Base-by-base conservation (phyloP, 2,797 vertebrate genomes). In the Girardinus metallicus region DNA sequence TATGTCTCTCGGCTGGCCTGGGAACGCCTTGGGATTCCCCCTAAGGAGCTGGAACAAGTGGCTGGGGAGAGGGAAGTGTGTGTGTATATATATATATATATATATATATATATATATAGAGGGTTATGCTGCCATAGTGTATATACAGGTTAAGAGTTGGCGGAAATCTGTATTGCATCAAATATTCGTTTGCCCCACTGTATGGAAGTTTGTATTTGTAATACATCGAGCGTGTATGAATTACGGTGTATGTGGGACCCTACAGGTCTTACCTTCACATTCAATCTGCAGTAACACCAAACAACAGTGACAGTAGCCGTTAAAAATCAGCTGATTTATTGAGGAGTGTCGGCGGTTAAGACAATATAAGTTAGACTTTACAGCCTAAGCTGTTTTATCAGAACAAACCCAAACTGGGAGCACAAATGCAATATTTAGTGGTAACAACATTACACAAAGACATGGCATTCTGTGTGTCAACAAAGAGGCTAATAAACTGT, bases 301-400 rank as follows among this genome's bases (percentile, higher is more conserved):
- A 39, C 62, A 66, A 18, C 36, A 41, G 18, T 66, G 64, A 64
- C 60, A 21, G 60, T 6, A 36, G 16, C 8, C 16, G 34, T 68
- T 68, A 68, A 68, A 68, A 92, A 92, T 90, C 81, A 41, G 75
- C 83, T 87, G 83, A 87, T 95, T 95, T 95, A 94, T 95, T 94
- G 80, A 90, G 83, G 88, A 89, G 77, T 91, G 83, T 85, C 91
- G 89, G 83, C 77, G 70, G 83, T 85, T 92, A 86, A 93, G 85
- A 92, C 89, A 91, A 91, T 77, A 92, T 90, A 91, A 89, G 90
- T 94, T 94, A 94, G 85, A 93, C 87, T 94, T 89, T 92, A 94
- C 93, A 94, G 34, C 73, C 79, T 89, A 91, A 87, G 73, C 57
- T 77, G 36, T 21, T 80, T 68, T 78, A 75, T 75, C 18, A 74